Evolutionary conservation across 2,888 invertebrate species (phyloP), one percentile per base, ranked within the genome.

Genomic region (Cataglyphis cursor): DNA sequence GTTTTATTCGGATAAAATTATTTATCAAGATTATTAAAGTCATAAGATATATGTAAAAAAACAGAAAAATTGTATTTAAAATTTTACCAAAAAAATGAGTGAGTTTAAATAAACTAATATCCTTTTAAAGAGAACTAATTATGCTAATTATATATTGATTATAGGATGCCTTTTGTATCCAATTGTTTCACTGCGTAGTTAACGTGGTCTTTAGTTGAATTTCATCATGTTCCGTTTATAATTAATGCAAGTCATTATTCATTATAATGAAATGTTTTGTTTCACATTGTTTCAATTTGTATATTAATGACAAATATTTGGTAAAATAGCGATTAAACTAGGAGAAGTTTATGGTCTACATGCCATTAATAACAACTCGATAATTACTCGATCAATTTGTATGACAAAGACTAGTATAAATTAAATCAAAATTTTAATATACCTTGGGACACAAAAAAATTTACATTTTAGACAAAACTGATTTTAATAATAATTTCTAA

Each of bases 231-330:
- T 65, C 18, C 1, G 15, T 6, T 76, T 78, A 41, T 57, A 78
- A 70, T 70, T 78, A 57, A 21, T 21, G 5, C 10, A 64, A 54
- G 21, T 57, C 1, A 21, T 70, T 35, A 57, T 57, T 51, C 24
- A 66, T 76, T 76, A 38, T 44, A 78, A 70, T 31, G 3, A 68
- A 21, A 6, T 31, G 15, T 66, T 78, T 28, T 12, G 9, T 1
- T 15, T 41, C 28, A 9, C 1, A 24, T 38, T 48, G 73, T 15
- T 9, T 1, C 8, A 66, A 66, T 18, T 64, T 64, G 35, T 1
- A 31, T 62, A 8, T 21, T 38, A 21, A 35, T 48, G 35, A 62
- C 28, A 15, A 31, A 28, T 48, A 65, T 64, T 64, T 64, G 9
- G 21, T 61, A 28, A 21, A 3, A 24, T 18, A 57, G 3, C 8